These are phyloP conservation scores for Erythrolamprus reginae DNA, from an alignment of 2,113 vertebrate species.

Conservation along the genomic window DNA sequence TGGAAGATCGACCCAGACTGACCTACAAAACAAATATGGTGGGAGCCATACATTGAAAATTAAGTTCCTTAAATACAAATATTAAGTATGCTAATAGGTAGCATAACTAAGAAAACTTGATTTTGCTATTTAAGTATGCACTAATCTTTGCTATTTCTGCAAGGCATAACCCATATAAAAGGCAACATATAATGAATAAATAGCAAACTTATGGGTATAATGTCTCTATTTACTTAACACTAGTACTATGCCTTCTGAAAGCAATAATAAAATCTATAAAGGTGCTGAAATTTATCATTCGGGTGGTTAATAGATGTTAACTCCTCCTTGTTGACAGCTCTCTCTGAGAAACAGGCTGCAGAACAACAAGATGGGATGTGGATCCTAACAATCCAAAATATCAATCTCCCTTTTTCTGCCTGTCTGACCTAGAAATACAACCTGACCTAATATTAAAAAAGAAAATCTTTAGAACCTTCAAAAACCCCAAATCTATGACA, in stretches of 20 bases:
- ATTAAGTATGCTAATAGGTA: not conserved
- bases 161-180: not conserved
- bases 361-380: not conserved
- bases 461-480: not conserved
- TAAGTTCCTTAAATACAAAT: not conserved
- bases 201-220: not conserved
- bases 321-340: not conserved
- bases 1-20: not conserved
- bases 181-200: not conserved
- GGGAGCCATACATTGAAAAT: not conserved
- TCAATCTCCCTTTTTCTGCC: not conserved
- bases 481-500: not conserved
- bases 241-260: not conserved
- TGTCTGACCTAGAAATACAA: not conserved
- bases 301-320: not conserved
- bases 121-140: not conserved
- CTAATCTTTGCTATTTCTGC: not conserved
- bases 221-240: not conserved
- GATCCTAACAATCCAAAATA: not conserved
- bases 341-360: not conserved
- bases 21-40: not conserved
- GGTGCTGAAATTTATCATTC: not conserved
- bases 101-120: not conserved
- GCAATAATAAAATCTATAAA: not conserved
- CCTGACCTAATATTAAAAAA: not conserved